Conservation (phyloP, 2,888 invertebrate genomes). For the Atethmia centrago region DNA sequence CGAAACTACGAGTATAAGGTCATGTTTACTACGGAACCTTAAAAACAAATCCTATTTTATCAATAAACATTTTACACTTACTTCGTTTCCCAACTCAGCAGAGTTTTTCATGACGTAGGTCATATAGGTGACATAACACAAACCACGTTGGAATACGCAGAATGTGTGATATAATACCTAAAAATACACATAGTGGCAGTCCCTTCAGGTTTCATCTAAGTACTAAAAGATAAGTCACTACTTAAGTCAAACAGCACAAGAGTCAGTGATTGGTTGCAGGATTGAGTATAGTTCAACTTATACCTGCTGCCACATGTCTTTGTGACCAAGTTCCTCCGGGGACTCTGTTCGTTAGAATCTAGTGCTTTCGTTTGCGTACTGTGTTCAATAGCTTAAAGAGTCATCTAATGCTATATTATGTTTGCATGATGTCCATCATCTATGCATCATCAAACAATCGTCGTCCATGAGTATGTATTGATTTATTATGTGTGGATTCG, state of each 20-base stretch:
- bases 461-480: neutral
- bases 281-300: neutral
- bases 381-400: neutral
- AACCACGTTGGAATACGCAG: constrained; percentile 2
- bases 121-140: constrained; percentile 9
- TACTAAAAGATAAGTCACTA: neutral
- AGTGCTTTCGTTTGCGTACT: neutral
- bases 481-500: neutral
- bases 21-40: no score
- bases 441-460: no score
- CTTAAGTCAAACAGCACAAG: neutral
- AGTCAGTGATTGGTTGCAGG: neutral
- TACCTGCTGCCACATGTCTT: neutral
- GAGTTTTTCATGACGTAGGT: constrained; percentile 6
- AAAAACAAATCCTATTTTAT: neutral
- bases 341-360: neutral
- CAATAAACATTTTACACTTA: neutral
- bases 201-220: neutral
- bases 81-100: neutral
- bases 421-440: neutral
- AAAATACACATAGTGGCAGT: neutral
- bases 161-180: constrained; percentile 12
- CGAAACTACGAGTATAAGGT: no score
- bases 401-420: neutral
- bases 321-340: neutral